Base-by-base conservation (phyloP, 2,113 vertebrate genomes). In the Odontesthes bonariensis region DNA sequence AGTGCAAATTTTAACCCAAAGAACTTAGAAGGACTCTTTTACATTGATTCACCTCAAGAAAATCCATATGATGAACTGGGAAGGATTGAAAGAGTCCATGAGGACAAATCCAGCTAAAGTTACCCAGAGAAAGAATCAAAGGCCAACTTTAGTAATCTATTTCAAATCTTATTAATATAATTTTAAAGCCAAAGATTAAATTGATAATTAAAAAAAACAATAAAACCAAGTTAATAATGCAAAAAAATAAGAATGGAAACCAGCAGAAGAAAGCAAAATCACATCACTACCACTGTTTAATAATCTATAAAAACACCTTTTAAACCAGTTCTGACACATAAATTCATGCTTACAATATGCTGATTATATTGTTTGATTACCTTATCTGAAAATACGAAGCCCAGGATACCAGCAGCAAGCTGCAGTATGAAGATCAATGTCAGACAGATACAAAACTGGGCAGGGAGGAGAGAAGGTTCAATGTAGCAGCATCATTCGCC, bases 361-460 rank as follows among this genome's bases (percentile, higher is more conserved):
- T 7, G 65, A 38, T 22, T 3, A 32, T 12, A 4, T 33, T 47
- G 22, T 64, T 69, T 22, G 0, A 3, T 73, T 86, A 99, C 97
- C 96, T 96, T 95, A 73, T 98, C 96, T 0, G 97, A 95, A 91
- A 98, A 98, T 79, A 97, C 23, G 14, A 98, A 98, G 67, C 96
- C 96, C 73, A 98, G 90, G 80, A 96, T 52, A 0, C 97, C 96
- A 0, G 94, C 95, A 0, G 85, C 81, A 91, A 98, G 85, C 88
- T 98, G 97, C 8, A 99, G 94, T 81, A 98, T 70, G 92, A 99
- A 99, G 88, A 98, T 84, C 6, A 96, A 0, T 0, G 94, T 96
- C 83, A 98, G 88, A 79, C 92, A 96, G 82, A 96, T 14, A 0
- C 95, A 96, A 92, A 98, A 99, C 97, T 99, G 91, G 5, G 0